Percentiles rank a stretch among this genome's conserved stretches.
Evolutionary conservation across 2,888 invertebrate genomes (phyloP).

Genomic region (Herminia tarsipennalis): DNA sequence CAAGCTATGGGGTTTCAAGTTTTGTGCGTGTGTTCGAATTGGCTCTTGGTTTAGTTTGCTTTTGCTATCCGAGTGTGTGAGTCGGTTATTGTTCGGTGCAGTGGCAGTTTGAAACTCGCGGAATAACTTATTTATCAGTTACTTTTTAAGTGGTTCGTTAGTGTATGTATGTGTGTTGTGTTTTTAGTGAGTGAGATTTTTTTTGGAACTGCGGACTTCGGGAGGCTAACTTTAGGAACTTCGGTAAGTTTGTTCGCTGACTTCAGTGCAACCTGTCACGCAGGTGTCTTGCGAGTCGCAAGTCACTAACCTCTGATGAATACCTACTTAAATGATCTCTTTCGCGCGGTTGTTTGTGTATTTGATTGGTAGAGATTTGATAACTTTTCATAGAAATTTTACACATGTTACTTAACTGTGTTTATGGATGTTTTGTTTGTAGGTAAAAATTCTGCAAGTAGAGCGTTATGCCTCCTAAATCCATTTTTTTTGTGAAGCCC

Average conservation of each 20-base stretch:
- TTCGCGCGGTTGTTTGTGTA: conserved; percentile 29
- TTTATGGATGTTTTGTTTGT: too few species aligned
- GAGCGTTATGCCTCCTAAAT: too few species aligned
- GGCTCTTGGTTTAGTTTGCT: conserved; percentile 60
- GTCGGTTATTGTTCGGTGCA: conserved; percentile 48
- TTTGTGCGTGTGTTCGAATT: conserved; percentile 21
- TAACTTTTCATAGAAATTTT: background rate
- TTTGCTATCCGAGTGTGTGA: conserved; percentile 55
- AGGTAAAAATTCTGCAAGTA: too few species aligned
- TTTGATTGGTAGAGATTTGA: background rate
- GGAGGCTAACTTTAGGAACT: conserved; percentile 51
- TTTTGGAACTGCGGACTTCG: conserved; percentile 44
- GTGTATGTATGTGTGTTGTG: conserved; percentile 55
- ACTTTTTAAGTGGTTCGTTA: conserved; percentile 59
- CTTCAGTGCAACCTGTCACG: conserved; percentile 80
- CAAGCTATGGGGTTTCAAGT: conserved; percentile 29
- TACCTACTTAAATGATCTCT: conserved; percentile 43
- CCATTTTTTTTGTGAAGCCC: too few species aligned
- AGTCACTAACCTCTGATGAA: conserved; percentile 78
- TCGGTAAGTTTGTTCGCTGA: conserved; percentile 68
- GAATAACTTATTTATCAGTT: conserved; percentile 68
- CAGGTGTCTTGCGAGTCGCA: conserved; percentile 78
- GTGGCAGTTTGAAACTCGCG: conserved; percentile 67
- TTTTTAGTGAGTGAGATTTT: conserved; percentile 51
- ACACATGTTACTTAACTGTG: too few species aligned